Conservation (phyloP, 1,140 invertebrate species). For the Philopotamus ludificatus region DNA sequence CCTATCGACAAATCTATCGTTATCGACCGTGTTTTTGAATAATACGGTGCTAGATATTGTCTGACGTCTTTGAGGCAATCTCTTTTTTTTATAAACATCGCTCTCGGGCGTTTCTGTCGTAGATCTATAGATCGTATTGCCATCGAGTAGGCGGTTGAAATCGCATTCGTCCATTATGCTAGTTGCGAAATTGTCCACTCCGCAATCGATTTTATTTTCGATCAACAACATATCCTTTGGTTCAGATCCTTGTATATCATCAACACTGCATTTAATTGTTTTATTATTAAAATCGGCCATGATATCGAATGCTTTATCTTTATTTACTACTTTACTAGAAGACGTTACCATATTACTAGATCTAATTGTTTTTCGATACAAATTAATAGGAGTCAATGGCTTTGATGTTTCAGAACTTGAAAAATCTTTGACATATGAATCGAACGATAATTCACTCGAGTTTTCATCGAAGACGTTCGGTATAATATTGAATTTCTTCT, state of each 20-base stretch:
- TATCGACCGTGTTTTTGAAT: conserved; percentile 3
- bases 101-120: background rate
- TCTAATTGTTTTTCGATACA: too few relatives aligned
- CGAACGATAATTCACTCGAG: conserved; percentile 19
- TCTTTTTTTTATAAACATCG: too few relatives aligned
- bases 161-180: background rate
- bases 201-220: background rate
- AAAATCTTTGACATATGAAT: background rate
- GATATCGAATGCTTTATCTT: background rate
- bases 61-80: conserved; percentile 2
- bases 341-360: background rate
- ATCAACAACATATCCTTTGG: conserved; percentile 15
- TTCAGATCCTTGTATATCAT: conserved; percentile 2
- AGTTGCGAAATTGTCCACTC: conserved; percentile 11
- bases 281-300: background rate
- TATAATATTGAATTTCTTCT: conserved; percentile 16
- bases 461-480: conserved; percentile 6
- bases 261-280: background rate
- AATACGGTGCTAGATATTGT: conserved; percentile 11
- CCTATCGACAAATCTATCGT: background rate
- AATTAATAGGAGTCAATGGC: background rate
- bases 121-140: background rate
- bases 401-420: background rate
- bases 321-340: background rate
- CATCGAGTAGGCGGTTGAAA: background rate